Evolutionary conservation across 2,113 vertebrate species (phyloP).

Genomic region (Hydrolagus affinis): DNA sequence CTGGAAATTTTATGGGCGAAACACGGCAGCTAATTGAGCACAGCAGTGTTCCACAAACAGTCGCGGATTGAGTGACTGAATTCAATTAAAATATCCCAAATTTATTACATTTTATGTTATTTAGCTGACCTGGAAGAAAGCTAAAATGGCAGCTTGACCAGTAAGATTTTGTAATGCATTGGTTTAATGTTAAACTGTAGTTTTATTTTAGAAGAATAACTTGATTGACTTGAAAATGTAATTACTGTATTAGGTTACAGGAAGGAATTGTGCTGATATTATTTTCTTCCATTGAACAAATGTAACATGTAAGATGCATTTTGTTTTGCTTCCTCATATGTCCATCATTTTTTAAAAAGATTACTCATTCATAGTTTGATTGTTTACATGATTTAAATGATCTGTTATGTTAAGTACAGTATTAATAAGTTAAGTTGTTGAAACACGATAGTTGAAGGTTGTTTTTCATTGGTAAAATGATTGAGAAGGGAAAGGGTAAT

Average conservation of each 20-base stretch:
- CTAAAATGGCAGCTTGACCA: not conserved
- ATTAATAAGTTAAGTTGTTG: conserved; percentile 11
- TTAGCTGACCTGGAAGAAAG: not conserved
- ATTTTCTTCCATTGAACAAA: not conserved
- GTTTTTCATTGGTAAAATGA: conserved; percentile 21
- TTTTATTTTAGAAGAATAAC: not conserved
- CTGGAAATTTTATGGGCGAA: too few relatives aligned
- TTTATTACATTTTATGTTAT: too few relatives aligned
- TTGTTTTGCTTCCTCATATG: not conserved
- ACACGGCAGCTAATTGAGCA: too few relatives aligned
- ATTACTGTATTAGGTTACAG: too few relatives aligned
- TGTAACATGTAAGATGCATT: not conserved
- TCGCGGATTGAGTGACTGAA: too few relatives aligned
- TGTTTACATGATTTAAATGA: not conserved
- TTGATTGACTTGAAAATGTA: not conserved
- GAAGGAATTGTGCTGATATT: not conserved
- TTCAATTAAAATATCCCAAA: too few relatives aligned
- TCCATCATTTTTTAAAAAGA: not conserved
- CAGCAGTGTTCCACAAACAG: too few relatives aligned
- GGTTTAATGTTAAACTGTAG: not conserved
- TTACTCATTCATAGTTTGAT: conserved; percentile 21
- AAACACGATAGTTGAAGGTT: conserved; percentile 1
- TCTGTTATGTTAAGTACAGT: conserved; percentile 2
- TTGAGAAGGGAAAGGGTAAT: not conserved
- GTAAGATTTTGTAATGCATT: not conserved